A percentile compares a stretch with the other conserved stretches of the same genome.
These are phyloP conservation scores for Thecophora atra DNA, from an alignment of 2,888 invertebrate genomes.

Conservation along the genomic window DNA sequence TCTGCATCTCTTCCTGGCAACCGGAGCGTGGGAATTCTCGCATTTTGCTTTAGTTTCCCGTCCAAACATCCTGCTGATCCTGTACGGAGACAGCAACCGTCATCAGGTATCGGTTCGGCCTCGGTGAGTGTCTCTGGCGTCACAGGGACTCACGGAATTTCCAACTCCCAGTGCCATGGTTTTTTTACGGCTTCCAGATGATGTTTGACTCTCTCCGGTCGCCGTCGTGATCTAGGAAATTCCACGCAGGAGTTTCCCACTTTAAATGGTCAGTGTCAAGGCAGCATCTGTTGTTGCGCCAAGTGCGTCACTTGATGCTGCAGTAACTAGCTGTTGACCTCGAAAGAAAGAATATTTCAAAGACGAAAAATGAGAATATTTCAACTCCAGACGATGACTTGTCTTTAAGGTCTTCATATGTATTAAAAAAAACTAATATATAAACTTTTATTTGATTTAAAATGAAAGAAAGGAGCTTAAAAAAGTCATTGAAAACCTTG, in stretches of 20 bases:
- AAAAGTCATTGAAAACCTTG: no score
- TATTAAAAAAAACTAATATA: no score
- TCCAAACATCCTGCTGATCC: slow-evolving; percentile 22
- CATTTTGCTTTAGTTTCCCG: background rate
- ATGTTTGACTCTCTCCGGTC: background rate
- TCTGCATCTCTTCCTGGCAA: background rate
- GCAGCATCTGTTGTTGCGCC: background rate
- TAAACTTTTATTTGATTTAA: no score
- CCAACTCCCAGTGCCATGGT: background rate
- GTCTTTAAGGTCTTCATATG: no score
- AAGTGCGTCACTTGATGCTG: no score
- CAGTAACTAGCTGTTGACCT: background rate
- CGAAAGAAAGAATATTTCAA: slow-evolving; percentile 48
- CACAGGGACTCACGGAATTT: background rate
- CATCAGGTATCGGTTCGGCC: background rate
- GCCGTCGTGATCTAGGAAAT: slow-evolving; percentile 10
- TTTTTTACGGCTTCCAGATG: slow-evolving; percentile 21
- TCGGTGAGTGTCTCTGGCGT: background rate
- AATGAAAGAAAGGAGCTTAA: no score
- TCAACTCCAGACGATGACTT: no score
- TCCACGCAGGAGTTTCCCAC: slow-evolving; percentile 9
- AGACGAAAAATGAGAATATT: slow-evolving; percentile 33
- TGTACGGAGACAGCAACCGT: background rate
- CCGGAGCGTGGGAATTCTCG: slow-evolving; percentile 25
- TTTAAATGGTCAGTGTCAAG: background rate